Base-by-base conservation (phyloP, 2,888 invertebrate species). In the Acheta domesticus region DNA sequence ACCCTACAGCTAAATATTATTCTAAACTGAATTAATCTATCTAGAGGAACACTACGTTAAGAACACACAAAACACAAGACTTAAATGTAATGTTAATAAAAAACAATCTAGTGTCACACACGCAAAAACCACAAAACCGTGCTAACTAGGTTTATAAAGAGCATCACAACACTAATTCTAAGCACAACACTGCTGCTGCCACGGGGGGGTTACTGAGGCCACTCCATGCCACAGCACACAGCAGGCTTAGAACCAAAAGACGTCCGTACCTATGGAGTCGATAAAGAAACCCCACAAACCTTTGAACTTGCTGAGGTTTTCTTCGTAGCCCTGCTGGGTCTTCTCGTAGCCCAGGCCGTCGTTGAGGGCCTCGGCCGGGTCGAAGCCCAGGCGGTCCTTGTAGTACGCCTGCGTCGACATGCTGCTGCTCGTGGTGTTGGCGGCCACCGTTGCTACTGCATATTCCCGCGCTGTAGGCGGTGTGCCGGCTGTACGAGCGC, bases 291-390 rank as follows among this genome's bases (percentile, higher is more conserved):
- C 93, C 94, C 93, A 93, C 90, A 93, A 91, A 98, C 98, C 98
- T 97, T 98, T 98, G 91, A 97, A 97, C 91, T 97, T 97, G 86
- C 96, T 95, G 87, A 98, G 90, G 86, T 96, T 97, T 88, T 96
- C 96, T 90, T 98, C 98, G 88, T 98, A 98, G 84, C 92, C 92
- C 85, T 91, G 90, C 85, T 90, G 88, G 87, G 91, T 86, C 88
- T 90, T 85, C 86, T 87, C 82, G 86, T 84, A 85, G 87, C 86
- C 85, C 85, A 87, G 83, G 78, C 89, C 89, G 84, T 93, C 93
- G 86, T 92, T 91, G 83, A 92, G 89, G 82, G 90, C 92, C 87
- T 96, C 95, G 85, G 93, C 92, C 83, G 96, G 96, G 88, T 96
- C 96, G 88, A 96, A 96, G 85, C 96, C 96, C 86, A 96, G 89